A percentile compares a stretch with the other conserved stretches of the same genome.
These are phyloP conservation scores for Epiblema foenella DNA, from an alignment of 2,888 invertebrate genomes.

Conservation along the genomic window DNA sequence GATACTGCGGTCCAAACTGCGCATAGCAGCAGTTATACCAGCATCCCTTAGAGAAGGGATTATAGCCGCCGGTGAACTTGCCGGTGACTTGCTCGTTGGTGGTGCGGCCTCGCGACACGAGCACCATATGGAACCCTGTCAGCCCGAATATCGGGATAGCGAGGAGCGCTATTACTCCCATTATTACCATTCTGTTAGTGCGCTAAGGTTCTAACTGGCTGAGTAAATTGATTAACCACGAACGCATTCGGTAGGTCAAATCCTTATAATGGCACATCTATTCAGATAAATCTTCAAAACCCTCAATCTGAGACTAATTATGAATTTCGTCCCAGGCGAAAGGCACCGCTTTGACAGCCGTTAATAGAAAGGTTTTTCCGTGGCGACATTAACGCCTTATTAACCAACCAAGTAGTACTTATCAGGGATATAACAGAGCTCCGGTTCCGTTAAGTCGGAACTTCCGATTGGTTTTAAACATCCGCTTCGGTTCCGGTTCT, in stretches of 20 bases:
- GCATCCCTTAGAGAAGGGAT: slow-evolving; percentile 98
- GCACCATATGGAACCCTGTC: slow-evolving; percentile 98
- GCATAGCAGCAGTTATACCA: slow-evolving; percentile 97
- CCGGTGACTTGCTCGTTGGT: slow-evolving; percentile 99
- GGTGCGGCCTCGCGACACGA: slow-evolving; percentile 97
- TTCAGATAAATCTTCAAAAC: neutral
- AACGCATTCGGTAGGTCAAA: neutral
- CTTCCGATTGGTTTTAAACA: too few relatives aligned
- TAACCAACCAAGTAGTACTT: too few relatives aligned
- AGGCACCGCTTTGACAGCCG: too few relatives aligned
- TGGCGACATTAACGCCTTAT: too few relatives aligned
- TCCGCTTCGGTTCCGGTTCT: too few relatives aligned
- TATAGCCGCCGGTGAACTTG: slow-evolving; percentile 99
- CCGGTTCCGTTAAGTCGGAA: too few relatives aligned
- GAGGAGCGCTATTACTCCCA: slow-evolving; percentile 95
- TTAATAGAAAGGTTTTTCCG: too few relatives aligned
- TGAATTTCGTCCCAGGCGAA: too few relatives aligned
- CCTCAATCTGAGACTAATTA: too few relatives aligned
- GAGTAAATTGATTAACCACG: neutral
- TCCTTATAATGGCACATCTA: neutral
- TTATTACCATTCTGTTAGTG: slow-evolving; percentile 91
- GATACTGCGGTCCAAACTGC: slow-evolving; percentile 98
- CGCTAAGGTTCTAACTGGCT: slow-evolving; percentile 4
- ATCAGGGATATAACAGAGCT: too few relatives aligned
- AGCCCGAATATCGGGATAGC: slow-evolving; percentile 98